Base-by-base conservation (phyloP, 1,140 invertebrate species). In the Diorhabda sublineata region DNA sequence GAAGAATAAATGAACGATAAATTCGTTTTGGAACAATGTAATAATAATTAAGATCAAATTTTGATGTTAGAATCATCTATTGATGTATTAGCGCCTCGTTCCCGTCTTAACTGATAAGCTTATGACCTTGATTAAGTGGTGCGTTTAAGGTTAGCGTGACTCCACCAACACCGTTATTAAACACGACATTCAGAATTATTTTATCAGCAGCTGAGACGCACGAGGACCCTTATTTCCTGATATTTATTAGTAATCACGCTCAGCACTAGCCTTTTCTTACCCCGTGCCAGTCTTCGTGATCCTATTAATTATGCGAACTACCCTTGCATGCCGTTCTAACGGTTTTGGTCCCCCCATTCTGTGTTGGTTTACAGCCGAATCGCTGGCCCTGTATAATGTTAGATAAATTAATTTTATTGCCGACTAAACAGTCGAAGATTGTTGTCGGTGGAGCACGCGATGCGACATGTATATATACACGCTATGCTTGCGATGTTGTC, bases 361-460 rank as follows among this genome's bases (percentile, higher is more conserved):
- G 69, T 74, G 76, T 75, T 74, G 73, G 74, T 77, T 77, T 74
- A 76, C 70, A 71, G 71, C 72, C 73, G 69, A 72, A 75, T 70
- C 71, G 65, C 65, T 67, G 71, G 67, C 70, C 67, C 70, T 70
- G 72, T 75, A 73, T 79, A 80, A 79, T 78, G 78, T 72, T 78
- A 79, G 79, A 80, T 80, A 81, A 81, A 81, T 81, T 81, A 81
- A 81, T 81, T 81, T 81, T 80, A 81, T 81, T 80, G 78, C 78
- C 76, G 77, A 73, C 78, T 81, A 81, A 81, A 78, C 78, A 81
- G 79, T 72, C 73, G 70, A 76, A 80, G 77, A 80, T 80, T 80
- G 77, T 79, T 79, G 78, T 77, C 77, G 76, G 73, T 69, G 73
- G 41, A 63, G 73, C 78, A 79, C 78, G 78, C 78, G 71, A 79